phyloP scores from a whole-genome alignment of 1,140 invertebrate species.

The Heliconius eleuchia region DNA sequence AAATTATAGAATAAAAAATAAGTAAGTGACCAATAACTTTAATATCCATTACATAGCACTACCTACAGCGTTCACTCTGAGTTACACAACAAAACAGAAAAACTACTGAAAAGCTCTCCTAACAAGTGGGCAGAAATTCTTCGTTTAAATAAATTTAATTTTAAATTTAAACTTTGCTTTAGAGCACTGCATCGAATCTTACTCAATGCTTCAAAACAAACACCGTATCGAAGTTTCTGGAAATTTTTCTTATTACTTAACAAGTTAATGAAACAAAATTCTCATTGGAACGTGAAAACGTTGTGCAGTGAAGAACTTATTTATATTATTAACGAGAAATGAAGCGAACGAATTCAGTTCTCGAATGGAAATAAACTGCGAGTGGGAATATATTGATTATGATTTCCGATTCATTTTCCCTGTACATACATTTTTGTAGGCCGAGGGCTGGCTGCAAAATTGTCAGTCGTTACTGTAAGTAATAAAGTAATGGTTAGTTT shows the following conservation, averaged over 20 bases:
- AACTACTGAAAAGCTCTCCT: constrained; percentile 18
- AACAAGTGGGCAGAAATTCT: constrained; percentile 5
- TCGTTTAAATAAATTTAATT: constrained; percentile 21
- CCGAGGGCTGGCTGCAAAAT: background rate
- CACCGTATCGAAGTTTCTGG: constrained; percentile 18
- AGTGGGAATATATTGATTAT: constrained; percentile 28
- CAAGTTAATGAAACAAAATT: constrained; percentile 39
- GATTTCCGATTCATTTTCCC: constrained; percentile 22
- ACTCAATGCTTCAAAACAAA: constrained; percentile 33
- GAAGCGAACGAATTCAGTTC: constrained; percentile 30
- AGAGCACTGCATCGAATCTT: constrained; percentile 22
- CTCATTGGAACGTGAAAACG: constrained; percentile 39
- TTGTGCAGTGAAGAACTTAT: constrained; percentile 35
- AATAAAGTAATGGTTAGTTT: too few species aligned
- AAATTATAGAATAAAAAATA: background rate
- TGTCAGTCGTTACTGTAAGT: too few species aligned
- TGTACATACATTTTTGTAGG: constrained; percentile 4
- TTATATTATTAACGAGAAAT: constrained; percentile 41
- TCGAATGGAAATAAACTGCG: constrained; percentile 34
- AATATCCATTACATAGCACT: background rate
- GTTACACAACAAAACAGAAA: background rate
- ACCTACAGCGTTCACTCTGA: background rate
- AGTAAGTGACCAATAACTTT: background rate
- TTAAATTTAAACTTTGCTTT: constrained; percentile 23
- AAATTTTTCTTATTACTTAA: constrained; percentile 27